Conservation (phyloP, 2,113 vertebrate species). For the Motacilla tschutschensis region DNA sequence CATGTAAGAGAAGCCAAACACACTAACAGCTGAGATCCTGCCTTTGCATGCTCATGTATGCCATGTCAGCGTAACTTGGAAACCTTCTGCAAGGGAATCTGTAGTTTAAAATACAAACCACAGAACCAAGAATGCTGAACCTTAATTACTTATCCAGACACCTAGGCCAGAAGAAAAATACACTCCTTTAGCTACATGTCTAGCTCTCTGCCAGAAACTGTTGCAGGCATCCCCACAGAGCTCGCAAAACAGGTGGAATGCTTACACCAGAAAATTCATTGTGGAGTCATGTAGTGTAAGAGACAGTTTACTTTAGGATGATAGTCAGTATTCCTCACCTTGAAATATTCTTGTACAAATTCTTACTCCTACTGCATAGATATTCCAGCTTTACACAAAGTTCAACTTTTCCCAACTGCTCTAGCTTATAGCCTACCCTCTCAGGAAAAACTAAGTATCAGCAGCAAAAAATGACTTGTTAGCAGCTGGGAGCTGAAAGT, state of each 20-base stretch:
- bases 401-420: background rate
- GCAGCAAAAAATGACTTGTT: background rate
- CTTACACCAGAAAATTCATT: background rate
- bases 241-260: background rate
- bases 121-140: background rate
- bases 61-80: background rate
- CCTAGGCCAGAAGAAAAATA: background rate
- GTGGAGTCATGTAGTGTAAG: fast-evolving
- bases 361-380: background rate
- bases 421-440: background rate
- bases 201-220: background rate
- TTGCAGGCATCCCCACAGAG: background rate
- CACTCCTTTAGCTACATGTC: fast-evolving
- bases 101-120: background rate
- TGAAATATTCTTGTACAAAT: background rate
- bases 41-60: background rate
- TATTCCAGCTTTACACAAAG: background rate
- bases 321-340: background rate
- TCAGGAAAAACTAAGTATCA: background rate
- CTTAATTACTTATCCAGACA: background rate
- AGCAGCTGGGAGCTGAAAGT: background rate
- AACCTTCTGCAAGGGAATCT: background rate
- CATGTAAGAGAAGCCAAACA: background rate
- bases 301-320: background rate
- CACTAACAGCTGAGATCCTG: background rate